Evolutionary conservation across 2,113 vertebrate genomes (phyloP), one percentile per base, ranked within the genome.

Genomic region (Otus sunia): DNA sequence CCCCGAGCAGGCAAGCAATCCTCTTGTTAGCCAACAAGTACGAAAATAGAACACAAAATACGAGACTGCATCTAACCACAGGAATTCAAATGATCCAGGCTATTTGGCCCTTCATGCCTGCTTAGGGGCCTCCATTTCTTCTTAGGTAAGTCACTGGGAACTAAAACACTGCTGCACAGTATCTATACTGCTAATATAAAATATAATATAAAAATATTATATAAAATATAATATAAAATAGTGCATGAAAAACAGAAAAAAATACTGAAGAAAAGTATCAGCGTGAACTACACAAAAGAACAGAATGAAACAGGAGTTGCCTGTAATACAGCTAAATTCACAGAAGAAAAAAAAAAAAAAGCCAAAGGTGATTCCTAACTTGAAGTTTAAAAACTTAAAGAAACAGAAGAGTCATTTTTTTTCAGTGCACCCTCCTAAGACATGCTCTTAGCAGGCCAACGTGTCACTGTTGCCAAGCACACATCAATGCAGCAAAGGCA

Each of bases 21-120:
- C 0, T 4, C 76, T 45, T 64, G 52, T 76, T 53, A 75, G 67
- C 69, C 71, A 86, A 30, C 10, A 56, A 27, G 47, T 75, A 74
- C 0, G 3, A 52, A 90, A 88, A 72, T 1, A 88, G 55, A 55
- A 68, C 66, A 55, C 39, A 45, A 53, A 95, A 73, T 30, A 69
- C 0, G 6, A 56, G n/a, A 68, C 23, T 87, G 53, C 34, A n/a
- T 64, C 58, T 53, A 26, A 56, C 11, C 49, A 68, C 2, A 5
- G 80, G 74, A 86, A 86, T 77, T 50, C 60, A 59, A 58, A 62
- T 0, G 0, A 86, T 15, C 23, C 66, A 47, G 34, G 87, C 12
- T 74, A 32, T 45, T 73, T 2, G 0, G 3, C 26, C 63, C 29
- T 41, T 39, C 66, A 25, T 0, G 1, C 5, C 34, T 52, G 39